Percentiles rank a stretch among this genome's conserved stretches.
Conservation (phyloP, 2,113 vertebrate genomes). For the Damaliscus lunatus region DNA sequence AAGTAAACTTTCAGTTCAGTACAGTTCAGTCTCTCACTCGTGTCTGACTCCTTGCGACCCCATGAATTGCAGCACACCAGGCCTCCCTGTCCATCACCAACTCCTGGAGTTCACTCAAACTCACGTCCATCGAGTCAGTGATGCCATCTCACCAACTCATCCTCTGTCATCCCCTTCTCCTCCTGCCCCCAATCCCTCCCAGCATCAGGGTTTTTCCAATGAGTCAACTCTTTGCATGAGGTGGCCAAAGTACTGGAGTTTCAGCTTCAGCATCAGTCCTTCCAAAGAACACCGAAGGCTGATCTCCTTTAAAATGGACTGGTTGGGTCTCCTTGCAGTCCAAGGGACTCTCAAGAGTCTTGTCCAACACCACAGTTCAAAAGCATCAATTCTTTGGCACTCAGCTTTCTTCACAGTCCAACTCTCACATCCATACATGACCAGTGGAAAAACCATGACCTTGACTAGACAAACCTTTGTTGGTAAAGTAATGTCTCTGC, state of each 20-base stretch:
- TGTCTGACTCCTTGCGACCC: no score
- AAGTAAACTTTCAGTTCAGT: no score
- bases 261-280: neutral
- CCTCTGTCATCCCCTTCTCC: neutral
- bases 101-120: neutral
- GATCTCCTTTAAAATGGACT: neutral
- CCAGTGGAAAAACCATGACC: neutral
- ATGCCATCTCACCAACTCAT: neutral
- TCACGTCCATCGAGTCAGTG: rapidly evolving
- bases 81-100: neutral
- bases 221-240: neutral
- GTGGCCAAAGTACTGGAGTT: neutral
- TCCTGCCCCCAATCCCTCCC: neutral
- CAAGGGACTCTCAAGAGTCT: neutral
- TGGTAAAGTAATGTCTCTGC: no score
- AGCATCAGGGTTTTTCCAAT: neutral
- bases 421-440: neutral
- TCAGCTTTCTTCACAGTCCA: neutral
- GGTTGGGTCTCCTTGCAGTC: neutral
- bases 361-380: neutral
- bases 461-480: no score
- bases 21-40: no score
- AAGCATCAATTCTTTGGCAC: neutral
- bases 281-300: neutral
- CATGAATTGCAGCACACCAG: neutral